Conservation (phyloP, 2,888 invertebrate species). For the Chironomus tentans region DNA sequence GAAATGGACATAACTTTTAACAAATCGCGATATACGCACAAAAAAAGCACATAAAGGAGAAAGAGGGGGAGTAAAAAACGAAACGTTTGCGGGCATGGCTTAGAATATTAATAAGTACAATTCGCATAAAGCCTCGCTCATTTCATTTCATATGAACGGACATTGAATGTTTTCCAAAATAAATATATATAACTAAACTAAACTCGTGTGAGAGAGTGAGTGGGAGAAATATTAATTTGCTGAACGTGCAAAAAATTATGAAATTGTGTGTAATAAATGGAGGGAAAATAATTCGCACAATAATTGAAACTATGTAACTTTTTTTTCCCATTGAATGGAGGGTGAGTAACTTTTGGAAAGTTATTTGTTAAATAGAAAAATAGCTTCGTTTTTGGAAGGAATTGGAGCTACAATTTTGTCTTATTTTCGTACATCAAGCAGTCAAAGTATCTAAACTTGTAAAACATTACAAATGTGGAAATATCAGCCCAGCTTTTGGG, state of each 20-base stretch:
- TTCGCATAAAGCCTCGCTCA: not conserved
- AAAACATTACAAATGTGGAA: too few species aligned
- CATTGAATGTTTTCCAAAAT: constrained; percentile 3
- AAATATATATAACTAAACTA: not conserved
- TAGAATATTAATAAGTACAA: constrained; percentile 1
- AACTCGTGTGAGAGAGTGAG: not conserved
- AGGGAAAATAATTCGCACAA: not conserved
- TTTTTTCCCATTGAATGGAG: not conserved
- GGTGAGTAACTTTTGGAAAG: not conserved
- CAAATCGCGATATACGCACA: not conserved
- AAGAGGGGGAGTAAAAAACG: not conserved
- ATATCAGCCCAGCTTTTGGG: too few species aligned
- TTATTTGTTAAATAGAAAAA: too few species aligned
- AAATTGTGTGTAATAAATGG: not conserved
- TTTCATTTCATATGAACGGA: not conserved
- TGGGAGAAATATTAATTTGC: not conserved
- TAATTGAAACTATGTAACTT: not conserved
- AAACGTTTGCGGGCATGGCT: not conserved
- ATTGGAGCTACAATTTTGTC: too few species aligned
- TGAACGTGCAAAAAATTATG: not conserved
- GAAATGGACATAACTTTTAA: not conserved
- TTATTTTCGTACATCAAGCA: too few species aligned
- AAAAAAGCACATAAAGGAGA: not conserved
- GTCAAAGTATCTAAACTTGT: too few species aligned
- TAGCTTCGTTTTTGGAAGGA: too few species aligned